Conservation (phyloP, 2,888 invertebrate species). For the Lasioglossum zephyrum region DNA sequence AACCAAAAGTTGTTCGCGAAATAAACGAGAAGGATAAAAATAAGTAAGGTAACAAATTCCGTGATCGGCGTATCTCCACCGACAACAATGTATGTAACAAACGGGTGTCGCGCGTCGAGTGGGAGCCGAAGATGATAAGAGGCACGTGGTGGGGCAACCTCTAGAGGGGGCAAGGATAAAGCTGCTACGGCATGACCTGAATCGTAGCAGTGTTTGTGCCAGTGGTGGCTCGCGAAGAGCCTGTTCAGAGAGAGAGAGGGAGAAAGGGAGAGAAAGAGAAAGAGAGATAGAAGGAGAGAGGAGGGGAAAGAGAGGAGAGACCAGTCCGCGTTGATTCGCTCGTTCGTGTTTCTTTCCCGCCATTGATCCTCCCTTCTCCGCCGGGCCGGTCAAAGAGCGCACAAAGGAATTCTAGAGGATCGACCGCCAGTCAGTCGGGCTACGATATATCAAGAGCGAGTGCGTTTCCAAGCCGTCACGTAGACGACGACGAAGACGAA, state of each 20-base stretch:
- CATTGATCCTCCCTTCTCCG: not conserved
- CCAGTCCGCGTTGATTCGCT: not conserved
- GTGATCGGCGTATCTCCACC: not conserved
- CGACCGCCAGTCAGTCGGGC: constrained; percentile 19
- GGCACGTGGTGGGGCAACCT: constrained; percentile 24
- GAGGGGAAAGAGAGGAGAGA: not conserved
- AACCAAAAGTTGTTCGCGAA: not conserved
- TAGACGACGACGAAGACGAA: not conserved
- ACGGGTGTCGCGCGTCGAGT: not conserved
- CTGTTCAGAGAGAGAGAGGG: not conserved
- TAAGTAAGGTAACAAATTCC: not conserved
- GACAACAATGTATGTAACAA: not conserved
- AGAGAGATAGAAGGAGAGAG: not conserved
- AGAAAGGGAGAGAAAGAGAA: not conserved
- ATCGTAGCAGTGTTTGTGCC: constrained; percentile 54
- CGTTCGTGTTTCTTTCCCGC: constrained; percentile 9
- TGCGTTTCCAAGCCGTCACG: not conserved
- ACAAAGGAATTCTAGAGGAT: constrained; percentile 11
- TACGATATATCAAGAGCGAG: not conserved
- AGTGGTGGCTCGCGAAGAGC: constrained; percentile 45
- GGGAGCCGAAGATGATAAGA: constrained; percentile 47
- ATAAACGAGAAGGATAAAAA: not conserved
- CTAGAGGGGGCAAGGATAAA: constrained; percentile 63
- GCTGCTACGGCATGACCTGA: constrained; percentile 30
- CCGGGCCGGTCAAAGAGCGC: not conserved